Conservation (phyloP, 2,888 invertebrate genomes). For the Epicampocera succincta region DNA sequence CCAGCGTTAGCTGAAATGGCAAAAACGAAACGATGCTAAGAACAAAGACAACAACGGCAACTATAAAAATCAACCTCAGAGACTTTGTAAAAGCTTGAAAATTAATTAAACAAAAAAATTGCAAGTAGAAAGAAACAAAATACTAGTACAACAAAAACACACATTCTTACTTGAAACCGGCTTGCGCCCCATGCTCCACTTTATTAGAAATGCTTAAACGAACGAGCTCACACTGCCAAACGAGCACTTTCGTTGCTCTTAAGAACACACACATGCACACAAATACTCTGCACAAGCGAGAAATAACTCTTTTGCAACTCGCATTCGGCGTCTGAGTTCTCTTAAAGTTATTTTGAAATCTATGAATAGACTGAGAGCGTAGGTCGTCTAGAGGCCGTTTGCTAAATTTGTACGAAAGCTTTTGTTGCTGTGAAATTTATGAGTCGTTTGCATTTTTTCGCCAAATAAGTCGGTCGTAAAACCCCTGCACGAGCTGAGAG, state of each 20-base stretch:
- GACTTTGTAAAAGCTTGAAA: conserved; percentile 58
- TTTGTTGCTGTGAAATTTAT: conserved; percentile 25
- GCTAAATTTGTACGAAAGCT: conserved; percentile 52
- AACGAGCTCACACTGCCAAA: not conserved
- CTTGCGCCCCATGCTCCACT: conserved; percentile 59
- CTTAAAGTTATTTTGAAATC: conserved; percentile 12
- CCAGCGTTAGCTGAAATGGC: conserved; percentile 50
- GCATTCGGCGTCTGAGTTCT: conserved; percentile 9
- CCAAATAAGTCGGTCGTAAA: conserved; percentile 30
- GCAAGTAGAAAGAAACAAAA: not conserved
- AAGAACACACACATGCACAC: too few relatives aligned
- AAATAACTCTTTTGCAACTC: not conserved
- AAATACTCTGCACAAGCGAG: not conserved
- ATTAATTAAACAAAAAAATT: conserved; percentile 49
- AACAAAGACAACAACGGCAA: conserved; percentile 27
- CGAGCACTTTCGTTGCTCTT: not conserved
- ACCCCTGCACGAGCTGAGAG: not conserved
- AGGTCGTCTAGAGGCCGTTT: conserved; percentile 80
- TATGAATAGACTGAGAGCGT: conserved; percentile 71
- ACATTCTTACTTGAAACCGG: conserved; percentile 48
- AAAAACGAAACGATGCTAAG: conserved; percentile 41
- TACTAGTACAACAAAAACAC: conserved; percentile 13
- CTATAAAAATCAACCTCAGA: conserved; percentile 43
- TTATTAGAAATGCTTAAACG: conserved; percentile 18
- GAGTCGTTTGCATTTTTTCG: conserved; percentile 41